Evolutionary conservation across 2,888 invertebrate genomes (phyloP).

Genomic region (Callyntrura guangdongensis): DNA sequence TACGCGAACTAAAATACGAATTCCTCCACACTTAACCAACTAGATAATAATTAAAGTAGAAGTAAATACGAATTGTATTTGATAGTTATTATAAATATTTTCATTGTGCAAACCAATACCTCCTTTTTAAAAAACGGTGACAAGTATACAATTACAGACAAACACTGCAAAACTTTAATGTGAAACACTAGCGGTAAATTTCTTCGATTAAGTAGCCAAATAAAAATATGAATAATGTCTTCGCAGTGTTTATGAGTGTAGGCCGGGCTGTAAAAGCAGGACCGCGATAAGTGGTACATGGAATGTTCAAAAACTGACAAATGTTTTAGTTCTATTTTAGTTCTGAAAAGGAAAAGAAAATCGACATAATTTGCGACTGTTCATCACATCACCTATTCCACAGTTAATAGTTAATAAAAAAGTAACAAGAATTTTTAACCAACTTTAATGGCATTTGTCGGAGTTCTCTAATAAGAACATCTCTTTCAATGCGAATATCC

Average conservation of each 20-base stretch:
- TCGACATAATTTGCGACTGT: no score
- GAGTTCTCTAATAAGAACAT: conserved; percentile 62
- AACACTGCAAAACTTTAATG: conserved; percentile 68
- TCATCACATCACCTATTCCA: no score
- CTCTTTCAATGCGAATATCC: conserved; percentile 72
- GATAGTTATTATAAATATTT: no score
- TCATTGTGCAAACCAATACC: no score
- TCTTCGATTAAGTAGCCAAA: conserved; percentile 72
- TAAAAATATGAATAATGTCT: conserved; percentile 68
- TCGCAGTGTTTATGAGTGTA: conserved; percentile 66
- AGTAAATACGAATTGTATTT: no score
- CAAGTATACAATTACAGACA: conserved; percentile 65
- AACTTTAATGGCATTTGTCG: conserved; percentile 66
- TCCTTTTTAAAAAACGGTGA: conserved; percentile 74
- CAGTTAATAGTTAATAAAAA: no score
- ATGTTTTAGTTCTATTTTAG: conserved; percentile 52
- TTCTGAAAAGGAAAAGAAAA: no score
- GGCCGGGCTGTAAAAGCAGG: conserved; percentile 70
- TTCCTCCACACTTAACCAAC: conserved; percentile 63
- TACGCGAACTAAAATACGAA: conserved; percentile 36
- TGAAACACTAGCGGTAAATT: conserved; percentile 74
- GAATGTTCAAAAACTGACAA: conserved; percentile 54
- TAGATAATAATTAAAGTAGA: conserved; percentile 25
- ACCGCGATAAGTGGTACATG: conserved; percentile 70
- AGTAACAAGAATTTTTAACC: no score